Percentiles rank a stretch among this genome's conserved stretches.
phyloP scores from a whole-genome alignment of 2,888 invertebrate genomes.

The Dorcus hopei region DNA sequence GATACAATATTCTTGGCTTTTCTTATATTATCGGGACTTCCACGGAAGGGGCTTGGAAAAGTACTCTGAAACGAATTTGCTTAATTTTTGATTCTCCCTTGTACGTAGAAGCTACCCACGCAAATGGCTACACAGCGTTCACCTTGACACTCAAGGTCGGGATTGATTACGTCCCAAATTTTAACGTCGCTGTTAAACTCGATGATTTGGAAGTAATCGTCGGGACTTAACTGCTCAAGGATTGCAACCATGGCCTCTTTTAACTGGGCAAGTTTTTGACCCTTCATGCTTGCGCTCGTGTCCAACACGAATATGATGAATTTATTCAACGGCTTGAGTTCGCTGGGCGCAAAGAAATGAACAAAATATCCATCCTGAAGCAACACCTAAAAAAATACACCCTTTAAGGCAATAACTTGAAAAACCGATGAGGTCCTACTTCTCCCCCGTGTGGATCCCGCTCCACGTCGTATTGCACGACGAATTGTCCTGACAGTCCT shows the following conservation, averaged over 20 bases:
- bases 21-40: slow-evolving; percentile 54
- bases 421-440: slow-evolving; percentile 35
- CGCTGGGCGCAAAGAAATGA: slow-evolving; percentile 68
- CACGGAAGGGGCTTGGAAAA: slow-evolving; percentile 53
- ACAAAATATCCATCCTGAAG: slow-evolving; percentile 71
- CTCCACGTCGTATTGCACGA: slow-evolving; percentile 68
- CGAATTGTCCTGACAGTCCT: slow-evolving; percentile 63
- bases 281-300: slow-evolving; percentile 72
- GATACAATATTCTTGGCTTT: slow-evolving; percentile 59
- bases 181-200: slow-evolving; percentile 58
- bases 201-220: slow-evolving; percentile 67
- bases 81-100: neutral
- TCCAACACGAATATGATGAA: slow-evolving; percentile 74
- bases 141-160: neutral
- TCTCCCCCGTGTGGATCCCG: slow-evolving; percentile 59
- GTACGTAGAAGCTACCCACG: neutral
- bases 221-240: slow-evolving; percentile 58
- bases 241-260: slow-evolving; percentile 67
- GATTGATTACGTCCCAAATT: slow-evolving; percentile 51
- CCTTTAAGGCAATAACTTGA: too few relatives aligned
- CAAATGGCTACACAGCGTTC: neutral
- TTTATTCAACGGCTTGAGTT: slow-evolving; percentile 59
- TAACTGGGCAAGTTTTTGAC: slow-evolving; percentile 64
- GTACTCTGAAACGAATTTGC: neutral
- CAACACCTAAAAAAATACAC: slow-evolving; percentile 49